Evolutionary conservation across 2,113 vertebrate genomes (phyloP).

Genomic region (Triplophysa tibetana): DNA sequence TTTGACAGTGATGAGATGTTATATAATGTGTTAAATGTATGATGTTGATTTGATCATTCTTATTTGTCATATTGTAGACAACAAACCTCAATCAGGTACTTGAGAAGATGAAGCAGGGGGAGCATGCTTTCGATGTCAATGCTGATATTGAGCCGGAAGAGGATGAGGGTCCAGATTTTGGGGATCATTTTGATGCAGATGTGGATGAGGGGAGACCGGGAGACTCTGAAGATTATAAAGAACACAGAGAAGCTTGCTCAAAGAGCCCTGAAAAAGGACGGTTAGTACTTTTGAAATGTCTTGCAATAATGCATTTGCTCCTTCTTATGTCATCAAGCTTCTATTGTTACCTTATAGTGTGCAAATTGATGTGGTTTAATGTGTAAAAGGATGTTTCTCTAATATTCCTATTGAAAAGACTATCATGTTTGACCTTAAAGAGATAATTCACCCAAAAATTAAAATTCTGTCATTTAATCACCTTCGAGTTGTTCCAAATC

Average conservation of each 20-base stretch:
- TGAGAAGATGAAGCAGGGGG: constrained; percentile 85
- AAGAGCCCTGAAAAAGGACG: constrained; percentile 61
- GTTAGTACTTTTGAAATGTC: constrained; percentile 56
- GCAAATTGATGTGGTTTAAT: not conserved
- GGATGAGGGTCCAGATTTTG: constrained; percentile 50
- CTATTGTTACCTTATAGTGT: not conserved
- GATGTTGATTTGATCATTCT: not conserved
- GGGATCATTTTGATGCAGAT: constrained; percentile 77
- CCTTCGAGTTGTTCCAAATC: no score
- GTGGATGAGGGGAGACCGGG: constrained; percentile 61
- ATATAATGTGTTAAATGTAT: not conserved
- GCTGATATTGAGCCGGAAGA: constrained; percentile 70
- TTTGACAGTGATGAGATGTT: not conserved
- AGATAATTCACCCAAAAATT: no score
- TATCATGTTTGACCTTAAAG: not conserved
- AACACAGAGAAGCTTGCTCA: constrained; percentile 67
- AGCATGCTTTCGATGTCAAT: constrained; percentile 83
- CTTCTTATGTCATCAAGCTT: not conserved
- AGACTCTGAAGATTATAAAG: constrained; percentile 63
- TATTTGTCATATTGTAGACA: constrained; percentile 68
- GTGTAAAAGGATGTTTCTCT: no score
- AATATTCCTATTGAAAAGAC: no score
- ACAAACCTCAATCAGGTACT: constrained; percentile 83
- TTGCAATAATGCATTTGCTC: not conserved
- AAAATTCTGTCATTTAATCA: no score